Evolutionary conservation across 2,113 vertebrate genomes (phyloP).

Genomic region (Cyrtonyx montezumae): DNA sequence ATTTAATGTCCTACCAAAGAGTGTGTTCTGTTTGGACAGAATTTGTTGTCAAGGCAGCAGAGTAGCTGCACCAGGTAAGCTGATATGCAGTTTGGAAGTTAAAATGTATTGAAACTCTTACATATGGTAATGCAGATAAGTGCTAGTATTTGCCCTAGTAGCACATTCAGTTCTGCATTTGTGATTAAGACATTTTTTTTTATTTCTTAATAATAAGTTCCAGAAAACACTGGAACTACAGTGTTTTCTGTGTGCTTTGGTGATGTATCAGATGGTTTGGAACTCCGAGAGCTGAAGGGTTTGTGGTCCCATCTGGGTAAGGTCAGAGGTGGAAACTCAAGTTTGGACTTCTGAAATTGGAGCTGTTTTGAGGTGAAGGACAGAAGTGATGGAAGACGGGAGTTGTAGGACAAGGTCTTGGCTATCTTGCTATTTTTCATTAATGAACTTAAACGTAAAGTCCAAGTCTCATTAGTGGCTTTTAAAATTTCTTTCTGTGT

Average conservation of each 20-base stretch:
- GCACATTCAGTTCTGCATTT: not conserved
- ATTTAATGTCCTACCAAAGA: not conserved
- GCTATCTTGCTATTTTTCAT: not conserved
- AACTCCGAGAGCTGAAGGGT: not conserved
- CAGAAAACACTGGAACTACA: not conserved
- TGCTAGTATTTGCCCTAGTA: not conserved
- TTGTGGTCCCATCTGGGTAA: not conserved
- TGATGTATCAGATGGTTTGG: not conserved
- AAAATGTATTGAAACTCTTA: not conserved
- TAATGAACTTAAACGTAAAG: not conserved
- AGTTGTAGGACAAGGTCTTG: not conserved
- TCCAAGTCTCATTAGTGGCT: not conserved
- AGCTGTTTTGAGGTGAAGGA: not conserved
- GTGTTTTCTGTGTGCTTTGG: not conserved
- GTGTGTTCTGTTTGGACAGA: not conserved
- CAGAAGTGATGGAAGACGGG: not conserved
- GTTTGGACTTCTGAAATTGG: not conserved
- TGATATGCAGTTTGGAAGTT: not conserved
- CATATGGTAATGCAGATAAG: not conserved
- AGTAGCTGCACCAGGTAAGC: not conserved
- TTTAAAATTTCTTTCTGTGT: not conserved
- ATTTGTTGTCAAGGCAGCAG: not conserved
- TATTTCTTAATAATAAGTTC: not conserved
- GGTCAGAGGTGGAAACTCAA: not conserved
- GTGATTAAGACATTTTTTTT: not conserved